Evolutionary conservation across 2,888 invertebrate genomes (phyloP).

Genomic region (Noctua fimbriata): DNA sequence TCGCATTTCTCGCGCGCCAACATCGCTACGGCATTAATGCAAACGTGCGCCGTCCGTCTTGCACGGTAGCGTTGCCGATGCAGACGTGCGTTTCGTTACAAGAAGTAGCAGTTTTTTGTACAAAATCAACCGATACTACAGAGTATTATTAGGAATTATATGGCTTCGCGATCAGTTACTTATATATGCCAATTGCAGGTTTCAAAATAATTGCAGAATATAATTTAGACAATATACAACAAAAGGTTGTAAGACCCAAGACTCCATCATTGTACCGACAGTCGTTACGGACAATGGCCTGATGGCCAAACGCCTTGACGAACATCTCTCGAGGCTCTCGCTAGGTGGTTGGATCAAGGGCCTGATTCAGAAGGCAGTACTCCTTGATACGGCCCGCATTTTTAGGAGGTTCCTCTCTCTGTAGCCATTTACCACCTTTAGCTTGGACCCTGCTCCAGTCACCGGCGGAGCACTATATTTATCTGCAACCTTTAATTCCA

Average conservation of each 20-base stretch:
- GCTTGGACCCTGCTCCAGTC: background rate
- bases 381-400: too few relatives aligned
- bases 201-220: background rate
- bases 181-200: background rate
- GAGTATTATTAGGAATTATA: background rate
- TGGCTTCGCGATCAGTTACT: background rate
- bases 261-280: too few relatives aligned
- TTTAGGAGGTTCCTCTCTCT: too few relatives aligned
- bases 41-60: background rate
- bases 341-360: too few relatives aligned
- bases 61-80: background rate
- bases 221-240: too few relatives aligned
- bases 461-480: background rate
- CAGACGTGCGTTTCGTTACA: background rate
- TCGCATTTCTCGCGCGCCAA: background rate
- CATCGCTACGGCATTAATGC: too few relatives aligned
- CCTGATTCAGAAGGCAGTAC: too few relatives aligned
- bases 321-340: too few relatives aligned
- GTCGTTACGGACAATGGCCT: too few relatives aligned
- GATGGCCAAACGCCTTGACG: too few relatives aligned
- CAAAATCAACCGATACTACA: background rate
- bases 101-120: background rate
- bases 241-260: too few relatives aligned
- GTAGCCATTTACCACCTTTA: background rate
- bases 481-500: background rate